These are phyloP conservation scores for Palythoa caribaeorum DNA, from an alignment of 92 coral and sea anemone species.

Conservation along the genomic window DNA sequence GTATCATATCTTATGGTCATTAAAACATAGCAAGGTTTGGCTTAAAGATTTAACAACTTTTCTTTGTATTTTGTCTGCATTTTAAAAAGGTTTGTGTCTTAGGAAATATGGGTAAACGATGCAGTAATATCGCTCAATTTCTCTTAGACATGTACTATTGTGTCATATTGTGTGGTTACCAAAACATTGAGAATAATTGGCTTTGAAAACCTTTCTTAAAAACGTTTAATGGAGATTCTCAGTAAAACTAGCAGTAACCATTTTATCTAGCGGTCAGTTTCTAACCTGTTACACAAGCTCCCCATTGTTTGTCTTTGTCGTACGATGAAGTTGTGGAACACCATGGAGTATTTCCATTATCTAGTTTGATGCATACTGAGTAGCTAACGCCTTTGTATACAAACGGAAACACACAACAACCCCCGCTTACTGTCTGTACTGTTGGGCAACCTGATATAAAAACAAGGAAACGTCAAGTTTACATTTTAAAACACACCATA, in stretches of 20 bases:
- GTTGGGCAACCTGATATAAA: conserved; percentile 10
- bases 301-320: conserved; percentile 20
- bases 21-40: too few relatives aligned
- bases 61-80: too few relatives aligned
- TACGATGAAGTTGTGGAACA: conserved; percentile 2
- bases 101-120: too few relatives aligned
- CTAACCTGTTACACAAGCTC: conserved; percentile 13
- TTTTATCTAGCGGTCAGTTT: neutral
- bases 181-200: too few relatives aligned
- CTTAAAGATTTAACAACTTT: too few relatives aligned
- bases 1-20: too few relatives aligned
- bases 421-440: conserved; percentile 5
- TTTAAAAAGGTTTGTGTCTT: too few relatives aligned
- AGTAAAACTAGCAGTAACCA: neutral
- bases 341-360: conserved; percentile 15
- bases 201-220: too few relatives aligned
- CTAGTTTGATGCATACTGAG: neutral
- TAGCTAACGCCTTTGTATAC: conserved; percentile 3
- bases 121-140: too few relatives aligned
- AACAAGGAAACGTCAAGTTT: neutral
- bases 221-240: neutral
- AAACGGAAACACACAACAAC: conserved; percentile 25
- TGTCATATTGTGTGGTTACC: too few relatives aligned
- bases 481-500: too few relatives aligned
- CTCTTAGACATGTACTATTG: too few relatives aligned